Percentiles rank a stretch among this genome's conserved stretches.
phyloP scores from a whole-genome alignment of 2,113 vertebrate species.

The Ibidorhyncha struthersii region DNA sequence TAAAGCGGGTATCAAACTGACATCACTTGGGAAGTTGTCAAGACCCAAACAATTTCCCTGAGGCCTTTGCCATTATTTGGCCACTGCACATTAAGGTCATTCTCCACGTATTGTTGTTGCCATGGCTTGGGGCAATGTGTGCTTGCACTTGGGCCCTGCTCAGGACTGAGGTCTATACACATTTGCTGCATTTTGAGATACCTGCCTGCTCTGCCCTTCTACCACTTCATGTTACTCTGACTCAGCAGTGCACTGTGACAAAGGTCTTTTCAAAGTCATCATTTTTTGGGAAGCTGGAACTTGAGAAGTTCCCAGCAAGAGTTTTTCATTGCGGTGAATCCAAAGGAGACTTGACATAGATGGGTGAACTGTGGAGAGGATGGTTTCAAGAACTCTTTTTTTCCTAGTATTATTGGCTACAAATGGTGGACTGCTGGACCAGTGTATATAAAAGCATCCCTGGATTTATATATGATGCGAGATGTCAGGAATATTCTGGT shows the following conservation, averaged over 20 bases:
- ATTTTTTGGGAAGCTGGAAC: not conserved
- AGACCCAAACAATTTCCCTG: rapidly evolving
- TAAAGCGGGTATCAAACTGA: not conserved
- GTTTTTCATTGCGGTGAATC: not conserved
- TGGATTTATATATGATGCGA: not conserved
- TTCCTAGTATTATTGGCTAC: not conserved
- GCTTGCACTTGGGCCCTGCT: not conserved
- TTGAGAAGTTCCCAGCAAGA: not conserved
- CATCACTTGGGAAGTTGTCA: not conserved
- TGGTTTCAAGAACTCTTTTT: not conserved
- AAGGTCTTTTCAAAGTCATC: not conserved
- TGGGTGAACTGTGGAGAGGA: not conserved
- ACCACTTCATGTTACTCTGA: not conserved
- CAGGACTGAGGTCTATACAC: not conserved
- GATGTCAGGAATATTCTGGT: not conserved
- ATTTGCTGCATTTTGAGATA: not conserved
- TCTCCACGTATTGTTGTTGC: not conserved
- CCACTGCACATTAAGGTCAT: not conserved
- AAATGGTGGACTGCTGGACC: not conserved
- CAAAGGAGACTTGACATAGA: not conserved
- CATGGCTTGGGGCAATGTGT: rapidly evolving
- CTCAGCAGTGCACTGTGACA: not conserved
- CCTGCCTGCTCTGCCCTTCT: not conserved
- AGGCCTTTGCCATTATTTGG: not conserved
- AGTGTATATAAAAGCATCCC: not conserved